Evolutionary conservation across 2,113 vertebrate species (phyloP).

Genomic region (Galemys pyrenaicus): DNA sequence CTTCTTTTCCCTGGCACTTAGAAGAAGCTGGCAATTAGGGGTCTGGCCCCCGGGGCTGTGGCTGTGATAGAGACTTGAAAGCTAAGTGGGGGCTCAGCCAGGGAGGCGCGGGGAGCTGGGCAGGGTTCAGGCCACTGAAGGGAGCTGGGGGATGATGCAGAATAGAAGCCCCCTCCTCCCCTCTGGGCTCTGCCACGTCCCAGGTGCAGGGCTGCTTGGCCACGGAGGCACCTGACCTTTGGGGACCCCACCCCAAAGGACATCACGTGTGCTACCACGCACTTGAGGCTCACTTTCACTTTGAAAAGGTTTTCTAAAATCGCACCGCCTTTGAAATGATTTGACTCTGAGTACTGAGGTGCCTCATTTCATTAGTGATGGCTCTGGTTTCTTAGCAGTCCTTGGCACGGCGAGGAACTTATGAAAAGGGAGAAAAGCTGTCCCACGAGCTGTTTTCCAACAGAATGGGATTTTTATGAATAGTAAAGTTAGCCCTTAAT

Average conservation of each 20-base stretch:
- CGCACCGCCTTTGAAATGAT: not conserved
- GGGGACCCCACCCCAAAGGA: not conserved
- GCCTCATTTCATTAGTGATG: not conserved
- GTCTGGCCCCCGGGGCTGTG: constrained; percentile 80
- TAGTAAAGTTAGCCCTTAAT: not conserved
- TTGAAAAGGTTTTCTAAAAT: not conserved
- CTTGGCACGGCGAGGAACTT: not conserved
- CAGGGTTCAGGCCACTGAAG: fast-evolving
- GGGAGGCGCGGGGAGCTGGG: constrained; percentile 47
- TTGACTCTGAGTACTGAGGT: not conserved
- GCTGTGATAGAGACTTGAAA: constrained; percentile 71
- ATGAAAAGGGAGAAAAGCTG: not conserved
- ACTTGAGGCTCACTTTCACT: not conserved
- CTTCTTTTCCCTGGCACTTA: constrained; percentile 74
- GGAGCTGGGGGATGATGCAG: not conserved
- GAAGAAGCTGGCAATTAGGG: constrained; percentile 83
- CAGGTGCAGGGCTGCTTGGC: not conserved
- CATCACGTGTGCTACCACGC: not conserved
- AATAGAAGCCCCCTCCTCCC: not conserved
- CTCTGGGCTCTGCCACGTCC: not conserved
- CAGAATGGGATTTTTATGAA: not conserved
- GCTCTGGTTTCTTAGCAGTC: not conserved
- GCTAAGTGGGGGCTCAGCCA: constrained; percentile 55
- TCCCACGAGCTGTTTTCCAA: constrained; percentile 1
- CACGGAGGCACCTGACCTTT: fast-evolving